Evolutionary conservation across 2,113 vertebrate species (phyloP).

Genomic region (Panthera tigris): DNA sequence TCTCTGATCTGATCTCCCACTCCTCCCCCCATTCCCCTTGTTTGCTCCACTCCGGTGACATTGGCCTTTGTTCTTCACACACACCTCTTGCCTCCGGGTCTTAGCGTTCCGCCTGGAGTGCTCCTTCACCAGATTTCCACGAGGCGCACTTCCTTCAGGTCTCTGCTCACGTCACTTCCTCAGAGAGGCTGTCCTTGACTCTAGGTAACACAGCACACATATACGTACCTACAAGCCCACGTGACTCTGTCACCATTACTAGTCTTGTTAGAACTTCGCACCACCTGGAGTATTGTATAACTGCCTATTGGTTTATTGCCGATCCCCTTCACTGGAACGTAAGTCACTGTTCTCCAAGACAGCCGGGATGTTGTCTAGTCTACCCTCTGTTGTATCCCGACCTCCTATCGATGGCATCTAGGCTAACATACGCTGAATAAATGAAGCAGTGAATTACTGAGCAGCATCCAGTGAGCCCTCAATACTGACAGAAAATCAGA

Average conservation of each 20-base stretch:
- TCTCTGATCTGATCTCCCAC: background rate
- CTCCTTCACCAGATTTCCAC: background rate
- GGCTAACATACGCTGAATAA: background rate
- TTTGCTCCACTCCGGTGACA: background rate
- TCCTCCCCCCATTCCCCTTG: too few relatives aligned
- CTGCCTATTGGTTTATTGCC: background rate
- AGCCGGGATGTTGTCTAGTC: background rate
- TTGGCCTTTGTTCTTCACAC: background rate
- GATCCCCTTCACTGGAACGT: background rate
- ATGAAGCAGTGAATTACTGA: background rate
- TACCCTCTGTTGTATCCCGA: background rate
- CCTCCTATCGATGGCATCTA: background rate
- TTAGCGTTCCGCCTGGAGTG: background rate
- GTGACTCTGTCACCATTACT: background rate
- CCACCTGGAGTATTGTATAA: background rate
- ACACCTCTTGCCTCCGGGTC: background rate
- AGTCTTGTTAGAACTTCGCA: background rate
- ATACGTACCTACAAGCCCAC: background rate
- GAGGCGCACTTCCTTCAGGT: background rate
- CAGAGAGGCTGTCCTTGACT: background rate
- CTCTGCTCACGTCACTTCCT: conserved; percentile 1
- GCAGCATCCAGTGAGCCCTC: background rate
- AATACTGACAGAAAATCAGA: background rate
- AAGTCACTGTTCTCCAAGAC: background rate
- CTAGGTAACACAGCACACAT: background rate